Conservation (phyloP, 1,140 invertebrate species). For the Drosophila nannoptera region DNA sequence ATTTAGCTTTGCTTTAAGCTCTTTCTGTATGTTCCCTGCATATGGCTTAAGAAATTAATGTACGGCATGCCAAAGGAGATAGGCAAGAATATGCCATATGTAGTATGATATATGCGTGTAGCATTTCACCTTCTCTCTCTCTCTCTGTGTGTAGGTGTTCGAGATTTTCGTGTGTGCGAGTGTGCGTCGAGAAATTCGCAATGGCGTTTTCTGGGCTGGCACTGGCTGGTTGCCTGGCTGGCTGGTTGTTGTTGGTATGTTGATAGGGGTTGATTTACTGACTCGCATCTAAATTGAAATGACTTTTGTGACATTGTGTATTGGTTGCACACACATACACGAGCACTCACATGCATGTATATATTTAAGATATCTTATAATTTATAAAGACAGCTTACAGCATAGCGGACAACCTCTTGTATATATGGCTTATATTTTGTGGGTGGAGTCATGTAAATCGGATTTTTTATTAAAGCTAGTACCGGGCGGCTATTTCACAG, state of each 20-base stretch:
- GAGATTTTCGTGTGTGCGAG: constrained; percentile 10
- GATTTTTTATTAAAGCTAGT: constrained; percentile 22
- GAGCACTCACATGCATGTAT: constrained; percentile 5
- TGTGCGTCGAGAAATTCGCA: constrained; percentile 47
- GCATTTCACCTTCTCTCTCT: constrained; percentile 1
- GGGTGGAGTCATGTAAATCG: constrained; percentile 72
- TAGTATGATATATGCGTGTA: constrained; percentile 3
- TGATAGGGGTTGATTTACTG: constrained; percentile 79
- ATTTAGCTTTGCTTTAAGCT: background rate
- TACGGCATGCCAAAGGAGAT: constrained; percentile 7
- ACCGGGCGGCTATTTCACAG: constrained; percentile 49
- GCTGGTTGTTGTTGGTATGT: constrained; percentile 71
- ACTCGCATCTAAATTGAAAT: constrained; percentile 79
- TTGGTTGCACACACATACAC: constrained; percentile 54
- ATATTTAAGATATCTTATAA: constrained; percentile 3
- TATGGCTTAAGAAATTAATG: background rate
- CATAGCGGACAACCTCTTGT: constrained; percentile 52
- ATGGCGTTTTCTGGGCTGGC: constrained; percentile 60
- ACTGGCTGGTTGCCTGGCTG: constrained; percentile 49
- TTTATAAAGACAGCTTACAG: background rate
- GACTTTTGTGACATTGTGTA: constrained; percentile 76
- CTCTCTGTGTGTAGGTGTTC: constrained; percentile 10
- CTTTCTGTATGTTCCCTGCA: background rate
- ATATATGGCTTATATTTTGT: constrained; percentile 37
- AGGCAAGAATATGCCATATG: constrained; percentile 29